These are phyloP conservation scores for Lysandra bellargus DNA, from an alignment of 2,888 invertebrate genomes.

Conservation along the genomic window DNA sequence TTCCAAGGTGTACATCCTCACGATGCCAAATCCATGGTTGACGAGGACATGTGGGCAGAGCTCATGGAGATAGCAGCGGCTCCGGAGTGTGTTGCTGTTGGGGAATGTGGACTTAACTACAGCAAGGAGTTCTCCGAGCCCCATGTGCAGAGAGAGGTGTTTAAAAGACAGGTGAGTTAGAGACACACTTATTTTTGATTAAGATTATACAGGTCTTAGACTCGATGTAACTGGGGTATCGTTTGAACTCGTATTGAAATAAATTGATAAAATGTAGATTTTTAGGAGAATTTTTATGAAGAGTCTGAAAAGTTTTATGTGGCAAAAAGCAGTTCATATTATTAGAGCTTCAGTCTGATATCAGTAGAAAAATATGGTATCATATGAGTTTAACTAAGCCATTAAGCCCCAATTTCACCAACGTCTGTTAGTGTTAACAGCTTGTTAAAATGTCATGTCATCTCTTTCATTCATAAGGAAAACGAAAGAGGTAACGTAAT, in stretches of 20 bases:
- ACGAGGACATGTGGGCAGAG: slow-evolving; percentile 88
- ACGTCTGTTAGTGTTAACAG: no score
- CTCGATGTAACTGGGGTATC: not conserved
- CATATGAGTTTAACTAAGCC: no score
- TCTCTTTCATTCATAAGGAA: no score
- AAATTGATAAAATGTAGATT: not conserved
- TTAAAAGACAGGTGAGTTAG: slow-evolving; percentile 87
- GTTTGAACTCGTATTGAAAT: not conserved
- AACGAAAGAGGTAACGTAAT: no score
- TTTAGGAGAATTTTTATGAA: no score
- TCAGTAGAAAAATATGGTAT: not conserved
- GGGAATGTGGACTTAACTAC: slow-evolving; percentile 97
- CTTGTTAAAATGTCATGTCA: no score
- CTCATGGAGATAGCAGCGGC: slow-evolving; percentile 87
- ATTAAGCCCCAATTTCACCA: no score
- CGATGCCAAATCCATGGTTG: slow-evolving; percentile 92
- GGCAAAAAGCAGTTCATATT: not conserved
- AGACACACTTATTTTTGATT: not conserved
- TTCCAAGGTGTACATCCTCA: slow-evolving; percentile 91
- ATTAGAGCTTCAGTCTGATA: not conserved
- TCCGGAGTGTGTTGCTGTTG: slow-evolving; percentile 95
- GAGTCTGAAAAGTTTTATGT: no score
- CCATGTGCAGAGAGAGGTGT: slow-evolving; percentile 90
- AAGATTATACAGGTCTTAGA: not conserved
- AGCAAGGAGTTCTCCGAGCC: slow-evolving; percentile 96